A percentile compares a stretch with the other conserved stretches of the same genome.
Conservation (phyloP, 2,113 vertebrate genomes). For the Caranx melampygus region DNA sequence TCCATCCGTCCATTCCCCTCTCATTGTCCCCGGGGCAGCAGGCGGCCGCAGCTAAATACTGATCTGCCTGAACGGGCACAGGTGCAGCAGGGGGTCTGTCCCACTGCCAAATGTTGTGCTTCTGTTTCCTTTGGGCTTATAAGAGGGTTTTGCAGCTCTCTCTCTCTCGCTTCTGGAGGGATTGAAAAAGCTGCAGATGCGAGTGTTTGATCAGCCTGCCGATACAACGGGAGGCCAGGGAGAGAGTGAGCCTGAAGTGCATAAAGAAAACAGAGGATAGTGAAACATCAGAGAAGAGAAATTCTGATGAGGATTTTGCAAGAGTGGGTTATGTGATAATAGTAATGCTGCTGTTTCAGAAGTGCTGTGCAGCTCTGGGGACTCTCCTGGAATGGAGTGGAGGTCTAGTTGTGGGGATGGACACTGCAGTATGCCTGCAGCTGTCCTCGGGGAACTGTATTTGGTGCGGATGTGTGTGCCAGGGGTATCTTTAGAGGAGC, state of each 20-base stretch:
- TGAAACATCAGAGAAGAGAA: constrained; percentile 33
- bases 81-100: constrained; percentile 76
- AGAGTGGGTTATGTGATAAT: constrained; percentile 27
- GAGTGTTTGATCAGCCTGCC: constrained; percentile 73
- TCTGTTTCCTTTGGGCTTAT: constrained; percentile 70
- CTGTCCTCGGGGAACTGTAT: constrained; percentile 66
- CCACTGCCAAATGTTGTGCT: constrained; percentile 74
- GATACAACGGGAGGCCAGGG: constrained; percentile 30
- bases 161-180: constrained; percentile 54
- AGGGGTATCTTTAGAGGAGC: constrained; percentile 72
- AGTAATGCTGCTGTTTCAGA: constrained; percentile 25
- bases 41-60: constrained; percentile 77
- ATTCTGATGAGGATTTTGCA: constrained; percentile 29
- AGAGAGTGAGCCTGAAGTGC: constrained; percentile 19
- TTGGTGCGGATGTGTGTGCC: constrained; percentile 68
- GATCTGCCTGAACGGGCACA: constrained; percentile 79
- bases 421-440: constrained; percentile 62
- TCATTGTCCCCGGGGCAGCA: constrained; percentile 72
- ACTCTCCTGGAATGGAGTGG: constrained; percentile 27
- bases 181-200: constrained; percentile 66
- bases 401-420: constrained; percentile 46
- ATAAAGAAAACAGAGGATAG: constrained; percentile 42
- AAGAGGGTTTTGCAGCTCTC: constrained; percentile 56
- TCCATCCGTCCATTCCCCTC: constrained; percentile 66
- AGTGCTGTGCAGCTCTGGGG: constrained; percentile 22